Percentiles rank a stretch among this genome's conserved stretches.
Evolutionary conservation across 2,888 invertebrate genomes (phyloP).

Genomic region (Mystacides longicornis): DNA sequence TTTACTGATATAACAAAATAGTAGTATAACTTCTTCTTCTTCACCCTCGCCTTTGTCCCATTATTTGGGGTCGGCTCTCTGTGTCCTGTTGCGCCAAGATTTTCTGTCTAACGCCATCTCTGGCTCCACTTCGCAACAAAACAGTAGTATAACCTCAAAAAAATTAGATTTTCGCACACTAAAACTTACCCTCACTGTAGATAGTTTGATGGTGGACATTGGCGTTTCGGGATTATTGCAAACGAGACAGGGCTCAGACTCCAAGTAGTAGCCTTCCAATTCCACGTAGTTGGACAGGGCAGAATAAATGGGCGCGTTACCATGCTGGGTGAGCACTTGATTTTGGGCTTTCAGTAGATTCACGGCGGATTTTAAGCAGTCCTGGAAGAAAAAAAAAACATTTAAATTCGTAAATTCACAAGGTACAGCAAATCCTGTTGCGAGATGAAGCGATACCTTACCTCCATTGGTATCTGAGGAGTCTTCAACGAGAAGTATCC

Average conservation of each 20-base stretch:
- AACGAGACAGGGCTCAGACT: conserved; percentile 94
- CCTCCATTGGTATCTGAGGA: conserved; percentile 32
- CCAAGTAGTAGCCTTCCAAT: conserved; percentile 91
- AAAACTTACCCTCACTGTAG: conserved; percentile 80
- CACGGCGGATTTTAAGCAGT: conserved; percentile 81
- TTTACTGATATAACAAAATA: too few relatives aligned
- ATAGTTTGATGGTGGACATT: conserved; percentile 82
- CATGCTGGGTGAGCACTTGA: conserved; percentile 79
- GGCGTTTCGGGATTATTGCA: conserved; percentile 97
- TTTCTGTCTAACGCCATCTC: too few relatives aligned
- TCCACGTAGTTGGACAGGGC: conserved; percentile 91
- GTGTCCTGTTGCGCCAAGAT: too few relatives aligned
- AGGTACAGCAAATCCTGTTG: too few relatives aligned
- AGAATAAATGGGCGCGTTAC: conserved; percentile 89
- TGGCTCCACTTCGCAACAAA: too few relatives aligned
- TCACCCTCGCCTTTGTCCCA: too few relatives aligned
- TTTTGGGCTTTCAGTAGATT: conserved; percentile 83
- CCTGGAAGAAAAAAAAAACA: conserved; percentile 40
- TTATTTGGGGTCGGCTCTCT: too few relatives aligned
- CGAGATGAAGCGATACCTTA: too few relatives aligned
- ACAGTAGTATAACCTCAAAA: too few relatives aligned
- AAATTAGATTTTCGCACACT: too few relatives aligned
- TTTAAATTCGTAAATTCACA: too few relatives aligned
- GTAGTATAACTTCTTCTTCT: too few relatives aligned
- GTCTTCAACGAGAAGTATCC: conserved; percentile 91